phyloP scores from a whole-genome alignment of 1,140 invertebrate species.

The Octopus bimaculoides region DNA sequence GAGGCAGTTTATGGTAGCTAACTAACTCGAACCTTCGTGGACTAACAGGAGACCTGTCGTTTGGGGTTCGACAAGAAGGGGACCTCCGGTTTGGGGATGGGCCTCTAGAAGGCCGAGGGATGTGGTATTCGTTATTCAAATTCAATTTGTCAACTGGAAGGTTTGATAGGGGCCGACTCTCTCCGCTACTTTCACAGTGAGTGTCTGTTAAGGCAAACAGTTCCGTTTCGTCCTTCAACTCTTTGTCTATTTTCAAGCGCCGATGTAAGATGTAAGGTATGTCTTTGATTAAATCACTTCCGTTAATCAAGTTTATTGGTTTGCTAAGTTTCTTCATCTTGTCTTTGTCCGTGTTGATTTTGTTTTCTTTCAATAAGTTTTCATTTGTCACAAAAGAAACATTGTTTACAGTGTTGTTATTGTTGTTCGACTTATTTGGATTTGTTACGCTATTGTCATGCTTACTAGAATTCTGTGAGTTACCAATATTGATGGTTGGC shows the following conservation, averaged over 20 bases:
- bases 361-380: neutral
- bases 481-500: neutral
- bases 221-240: constrained; percentile 35
- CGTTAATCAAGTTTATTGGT: constrained; percentile 19
- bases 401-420: neutral
- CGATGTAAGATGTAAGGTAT: constrained; percentile 58
- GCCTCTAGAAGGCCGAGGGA: constrained; percentile 10
- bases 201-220: constrained; percentile 19
- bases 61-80: constrained; percentile 27
- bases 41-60: constrained; percentile 35
- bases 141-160: neutral
- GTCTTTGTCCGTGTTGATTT: constrained; percentile 10
- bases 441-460: neutral
- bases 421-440: neutral
- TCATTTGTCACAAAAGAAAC: neutral
- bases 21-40: constrained; percentile 53
- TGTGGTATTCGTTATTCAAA: neutral
- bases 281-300: constrained; percentile 53
- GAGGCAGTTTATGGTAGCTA: constrained; percentile 53
- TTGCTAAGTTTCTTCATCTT: constrained; percentile 24
- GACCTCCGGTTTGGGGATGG: constrained; percentile 26
- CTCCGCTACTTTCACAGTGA: neutral
- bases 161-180: neutral
- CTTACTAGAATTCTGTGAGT: neutral
- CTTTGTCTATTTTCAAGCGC: constrained; percentile 36